Conservation (phyloP, 1,140 invertebrate genomes). For the Calosoma granatense region DNA sequence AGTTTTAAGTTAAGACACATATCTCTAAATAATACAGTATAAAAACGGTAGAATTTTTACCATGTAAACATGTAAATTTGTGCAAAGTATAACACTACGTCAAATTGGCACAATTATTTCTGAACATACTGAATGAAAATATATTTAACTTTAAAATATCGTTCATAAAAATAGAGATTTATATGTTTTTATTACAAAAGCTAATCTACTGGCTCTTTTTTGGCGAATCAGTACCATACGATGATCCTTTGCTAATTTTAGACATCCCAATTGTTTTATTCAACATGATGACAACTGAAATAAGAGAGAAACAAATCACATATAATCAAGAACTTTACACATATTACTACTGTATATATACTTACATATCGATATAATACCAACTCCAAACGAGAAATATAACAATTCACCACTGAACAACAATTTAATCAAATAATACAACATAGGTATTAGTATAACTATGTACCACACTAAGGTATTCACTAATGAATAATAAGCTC, state of each 20-base stretch:
- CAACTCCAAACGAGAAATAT: constrained; percentile 55
- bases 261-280: constrained; percentile 72
- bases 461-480: constrained; percentile 63
- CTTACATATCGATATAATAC: constrained; percentile 63
- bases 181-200: constrained; percentile 18
- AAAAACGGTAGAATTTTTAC: no score
- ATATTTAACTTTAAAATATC: constrained; percentile 10
- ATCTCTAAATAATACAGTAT: no score
- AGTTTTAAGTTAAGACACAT: no score
- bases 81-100: no score
- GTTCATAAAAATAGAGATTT: constrained; percentile 14
- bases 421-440: constrained; percentile 56
- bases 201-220: constrained; percentile 24
- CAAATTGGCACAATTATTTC: constrained; percentile 13
- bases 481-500: constrained; percentile 54
- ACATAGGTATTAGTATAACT: constrained; percentile 56
- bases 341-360: constrained; percentile 26
- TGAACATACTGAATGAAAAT: not conserved
- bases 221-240: constrained; percentile 50
- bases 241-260: constrained; percentile 72
- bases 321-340: no score
- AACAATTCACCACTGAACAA: constrained; percentile 61
- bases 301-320: constrained; percentile 19
- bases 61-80: no score
- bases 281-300: constrained; percentile 69